Evolutionary conservation across 2,888 invertebrate genomes (phyloP).

Genomic region (Drosophila vallismaia): DNA sequence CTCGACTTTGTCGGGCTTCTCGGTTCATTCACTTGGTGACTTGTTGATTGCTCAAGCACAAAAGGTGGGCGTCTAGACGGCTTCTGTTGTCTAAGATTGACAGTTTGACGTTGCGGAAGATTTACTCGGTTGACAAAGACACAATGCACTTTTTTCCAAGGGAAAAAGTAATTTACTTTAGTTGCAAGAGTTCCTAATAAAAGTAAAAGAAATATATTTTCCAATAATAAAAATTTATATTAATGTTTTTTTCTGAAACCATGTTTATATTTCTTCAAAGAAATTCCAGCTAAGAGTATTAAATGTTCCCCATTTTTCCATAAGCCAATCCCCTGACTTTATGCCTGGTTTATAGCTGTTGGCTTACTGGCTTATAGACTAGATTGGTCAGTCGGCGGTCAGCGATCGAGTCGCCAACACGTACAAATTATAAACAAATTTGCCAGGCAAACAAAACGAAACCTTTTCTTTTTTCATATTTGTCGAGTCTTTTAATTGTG

Average conservation of each 20-base stretch:
- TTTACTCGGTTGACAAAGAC: constrained; percentile 12
- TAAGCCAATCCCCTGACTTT: constrained; percentile 35
- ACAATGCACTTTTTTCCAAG: not conserved
- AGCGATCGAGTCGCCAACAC: constrained; percentile 69
- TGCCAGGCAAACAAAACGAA: constrained; percentile 28
- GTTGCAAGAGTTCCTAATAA: not conserved
- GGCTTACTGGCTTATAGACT: constrained; percentile 35
- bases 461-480: constrained; percentile 38
- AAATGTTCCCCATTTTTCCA: not conserved
- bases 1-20: constrained; percentile 5
- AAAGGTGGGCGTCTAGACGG: constrained; percentile 29
- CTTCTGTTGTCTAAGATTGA: constrained; percentile 22
- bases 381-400: constrained; percentile 59
- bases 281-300: constrained; percentile 15
- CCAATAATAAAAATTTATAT: not conserved
- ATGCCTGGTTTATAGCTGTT: constrained; percentile 35
- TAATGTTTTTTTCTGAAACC: not conserved
- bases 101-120: constrained; percentile 56
- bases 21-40: constrained; percentile 43
- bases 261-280: not conserved
- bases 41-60: constrained; percentile 44
- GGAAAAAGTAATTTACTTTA: not conserved
- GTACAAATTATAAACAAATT: constrained; percentile 65
- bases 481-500: constrained; percentile 27
- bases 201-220: not conserved